A percentile compares a stretch with the other conserved stretches of the same genome.
Evolutionary conservation across 2,113 vertebrate genomes (phyloP).

Genomic region (Malurus alboscapulatus): DNA sequence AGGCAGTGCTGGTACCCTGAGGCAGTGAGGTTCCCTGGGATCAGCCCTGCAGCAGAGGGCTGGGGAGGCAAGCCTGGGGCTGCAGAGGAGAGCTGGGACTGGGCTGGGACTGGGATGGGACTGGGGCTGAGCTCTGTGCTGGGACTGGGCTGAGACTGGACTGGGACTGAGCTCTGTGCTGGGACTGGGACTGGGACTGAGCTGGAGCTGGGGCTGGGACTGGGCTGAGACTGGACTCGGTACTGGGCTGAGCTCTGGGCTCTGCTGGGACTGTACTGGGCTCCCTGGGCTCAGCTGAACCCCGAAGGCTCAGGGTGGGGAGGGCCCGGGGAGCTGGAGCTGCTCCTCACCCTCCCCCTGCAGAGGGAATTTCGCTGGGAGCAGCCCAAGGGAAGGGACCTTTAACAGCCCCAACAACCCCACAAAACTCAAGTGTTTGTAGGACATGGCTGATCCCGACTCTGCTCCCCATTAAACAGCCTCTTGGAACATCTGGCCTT

Average conservation of each 20-base stretch:
- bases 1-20: neutral
- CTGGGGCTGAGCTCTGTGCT: neutral
- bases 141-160: neutral
- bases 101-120: neutral
- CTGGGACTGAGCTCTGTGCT: neutral
- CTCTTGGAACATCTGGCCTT: constrained; percentile 62
- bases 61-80: neutral
- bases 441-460: neutral
- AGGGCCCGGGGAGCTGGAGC: neutral
- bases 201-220: neutral
- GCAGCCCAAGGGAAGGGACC: neutral
- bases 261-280: neutral
- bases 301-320: neutral
- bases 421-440: neutral
- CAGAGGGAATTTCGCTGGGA: neutral
- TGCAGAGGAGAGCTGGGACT: neutral
- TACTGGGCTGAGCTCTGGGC: neutral
- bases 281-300: neutral
- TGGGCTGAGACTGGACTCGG: neutral
- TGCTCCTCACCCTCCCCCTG: neutral
- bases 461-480: constrained; percentile 29
- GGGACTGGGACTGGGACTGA: neutral
- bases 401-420: neutral
- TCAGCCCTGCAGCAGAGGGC: neutral
- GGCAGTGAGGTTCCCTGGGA: neutral